Evolutionary conservation across 2,888 invertebrate genomes (phyloP), one percentile per base, ranked within the genome.

Genomic region (Leptopilina myrica): DNA sequence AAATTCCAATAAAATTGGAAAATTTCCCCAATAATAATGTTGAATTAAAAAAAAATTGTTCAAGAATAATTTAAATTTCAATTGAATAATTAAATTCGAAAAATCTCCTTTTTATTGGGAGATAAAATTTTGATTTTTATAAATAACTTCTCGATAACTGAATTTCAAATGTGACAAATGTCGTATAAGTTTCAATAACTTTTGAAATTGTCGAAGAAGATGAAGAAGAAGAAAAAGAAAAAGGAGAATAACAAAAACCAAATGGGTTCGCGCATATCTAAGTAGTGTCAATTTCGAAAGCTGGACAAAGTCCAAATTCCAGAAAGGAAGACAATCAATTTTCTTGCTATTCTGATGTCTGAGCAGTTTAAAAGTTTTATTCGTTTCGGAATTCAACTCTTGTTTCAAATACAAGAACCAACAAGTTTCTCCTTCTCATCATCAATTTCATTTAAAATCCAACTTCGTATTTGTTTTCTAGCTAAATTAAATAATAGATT

Each of bases 291-390:
- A 59, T 73, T 73, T 73, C 56, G n/a, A 73, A 33, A 40, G 33
- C 73, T 73, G 73, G 73, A 59, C 73, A 15, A 9, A 11, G 56
- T 73, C 73, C 73, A 73, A 33, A 73, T 73, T 56, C 73, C 56
- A 73, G 33, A 73, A 59, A 20, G 40, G 73, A 33, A 43, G 43
- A 73, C 14, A 56, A n/a, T 73, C 56, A 59, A n/a, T 73, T 73
- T 6, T n/a, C n/a, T 20, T n/a, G 33, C 56, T 33, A 56, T 73
- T n/a, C 33, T 7, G 26, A 73, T 26, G 33, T 73, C 33, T 2
- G 6, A 11, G 4, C 73, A 53, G 14, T 73, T 73, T 56, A 56
- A 59, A 73, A 40, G n/a, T 73, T 73, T 59, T 73, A 73, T 59
- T 53, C n/a, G 73, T 9, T n/a, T 15, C 40, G 15, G 56, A 73